Evolutionary conservation across 2,113 vertebrate genomes (phyloP), one percentile per base, ranked within the genome.

Genomic region (Mastomys coucha): DNA sequence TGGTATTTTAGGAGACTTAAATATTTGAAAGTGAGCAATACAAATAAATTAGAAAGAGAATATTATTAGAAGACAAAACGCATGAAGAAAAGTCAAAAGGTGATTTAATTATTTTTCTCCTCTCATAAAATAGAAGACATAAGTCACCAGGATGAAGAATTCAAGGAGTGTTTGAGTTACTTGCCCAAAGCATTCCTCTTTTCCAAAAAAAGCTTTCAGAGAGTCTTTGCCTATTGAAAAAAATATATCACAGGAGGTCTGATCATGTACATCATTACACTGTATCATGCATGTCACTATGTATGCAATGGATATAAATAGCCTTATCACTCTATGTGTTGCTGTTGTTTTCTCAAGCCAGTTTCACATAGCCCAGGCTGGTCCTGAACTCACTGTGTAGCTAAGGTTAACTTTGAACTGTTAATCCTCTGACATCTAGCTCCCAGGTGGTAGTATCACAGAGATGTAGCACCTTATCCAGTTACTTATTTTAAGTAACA

Each of bases 21-120:
- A 97, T 98, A 98, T 98, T 98, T 98, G 98, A 98, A 63, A 94
- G 86, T 85, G 67, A 97, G 73, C 72, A 98, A 97, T 98, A 98
- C 97, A 97, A 97, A 97, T 97, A 97, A 97, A 98, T 98, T 85
- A 96, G 60, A 94, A 53, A 97, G 81, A 60, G 97, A 97, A 93
- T 97, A 96, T 96, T 97, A 96, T 96, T 91, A 97, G 91, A 77
- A 56, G 82, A 97, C 88, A 94, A 19, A 31, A 96, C 95, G 89
- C 84, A 97, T 96, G 93, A 81, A 97, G 96, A 98, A 98, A 96
- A 97, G 97, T 98, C 93, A 98, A 98, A 96, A 33, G 95, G 91
- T 97, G 93, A 97, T 97, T 65, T 97, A 98, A 78, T 73, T 89
- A 91, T 95, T 96, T 97, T 45, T 97, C 65, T 90, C 84, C 65